A percentile compares a stretch with the other conserved stretches of the same genome.
Conservation (phyloP, 2,113 vertebrate species). For the Herpetotheres cachinnans region DNA sequence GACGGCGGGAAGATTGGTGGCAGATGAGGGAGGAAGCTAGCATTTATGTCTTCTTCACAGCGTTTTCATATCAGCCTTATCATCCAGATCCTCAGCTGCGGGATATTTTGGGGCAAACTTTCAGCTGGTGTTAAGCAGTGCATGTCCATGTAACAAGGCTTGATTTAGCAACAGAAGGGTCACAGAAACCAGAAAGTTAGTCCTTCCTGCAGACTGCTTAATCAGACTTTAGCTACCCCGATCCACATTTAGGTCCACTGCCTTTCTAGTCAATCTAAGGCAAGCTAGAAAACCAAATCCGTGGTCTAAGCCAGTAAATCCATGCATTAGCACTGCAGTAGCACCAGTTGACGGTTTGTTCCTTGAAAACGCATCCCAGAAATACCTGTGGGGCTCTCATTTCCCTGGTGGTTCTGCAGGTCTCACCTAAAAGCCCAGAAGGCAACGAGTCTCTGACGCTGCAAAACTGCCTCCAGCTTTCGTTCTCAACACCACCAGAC, state of each 20-base stretch:
- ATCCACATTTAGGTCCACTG: background rate
- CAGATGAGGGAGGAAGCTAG: background rate
- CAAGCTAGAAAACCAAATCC: background rate
- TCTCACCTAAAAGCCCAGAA: background rate
- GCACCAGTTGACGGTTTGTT: background rate
- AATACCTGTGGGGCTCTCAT: background rate
- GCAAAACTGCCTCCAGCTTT: background rate
- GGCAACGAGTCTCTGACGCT: background rate
- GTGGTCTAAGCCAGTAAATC: background rate
- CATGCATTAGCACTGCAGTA: background rate
- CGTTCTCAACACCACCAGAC: background rate
- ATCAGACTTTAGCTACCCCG: background rate
- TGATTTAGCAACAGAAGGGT: background rate
- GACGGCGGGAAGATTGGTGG: rapidly evolving
- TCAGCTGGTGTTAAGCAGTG: background rate
- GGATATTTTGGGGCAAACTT: background rate
- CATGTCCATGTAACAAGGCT: background rate
- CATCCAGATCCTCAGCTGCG: background rate
- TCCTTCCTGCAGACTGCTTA: background rate
- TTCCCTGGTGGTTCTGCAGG: background rate
- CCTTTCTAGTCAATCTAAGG: background rate
- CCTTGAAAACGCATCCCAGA: background rate
- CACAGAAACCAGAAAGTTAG: background rate
- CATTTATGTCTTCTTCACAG: background rate
- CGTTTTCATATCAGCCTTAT: background rate